Evolutionary conservation across 2,888 invertebrate genomes (phyloP).

Genomic region (Notodonta ziczac): DNA sequence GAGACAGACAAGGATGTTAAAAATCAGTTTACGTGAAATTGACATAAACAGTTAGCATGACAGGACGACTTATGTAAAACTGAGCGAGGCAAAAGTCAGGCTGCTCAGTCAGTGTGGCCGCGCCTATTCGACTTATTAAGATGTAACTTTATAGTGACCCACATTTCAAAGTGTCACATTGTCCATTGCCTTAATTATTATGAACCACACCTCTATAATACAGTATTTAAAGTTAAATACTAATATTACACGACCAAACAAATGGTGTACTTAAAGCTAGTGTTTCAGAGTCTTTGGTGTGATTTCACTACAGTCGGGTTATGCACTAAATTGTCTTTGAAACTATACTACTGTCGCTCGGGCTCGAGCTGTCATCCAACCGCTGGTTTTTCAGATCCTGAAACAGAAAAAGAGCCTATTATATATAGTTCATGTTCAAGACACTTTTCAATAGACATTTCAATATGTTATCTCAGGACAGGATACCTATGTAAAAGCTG

Average conservation of each 20-base stretch:
- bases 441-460: not conserved
- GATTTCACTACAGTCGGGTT: slow-evolving; percentile 75
- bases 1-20: no score
- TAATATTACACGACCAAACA: slow-evolving; percentile 29
- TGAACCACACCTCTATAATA: slow-evolving; percentile 5
- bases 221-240: slow-evolving; percentile 15
- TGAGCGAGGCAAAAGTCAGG: no score
- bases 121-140: no score
- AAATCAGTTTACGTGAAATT: no score
- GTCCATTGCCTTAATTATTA: no score
- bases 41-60: no score
- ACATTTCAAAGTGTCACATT: no score
- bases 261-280: slow-evolving; percentile 30
- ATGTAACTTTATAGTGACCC: no score
- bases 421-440: not conserved
- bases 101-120: no score
- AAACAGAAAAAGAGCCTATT: slow-evolving; percentile 39
- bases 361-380: slow-evolving; percentile 73
- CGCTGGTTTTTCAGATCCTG: slow-evolving; percentile 75
- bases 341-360: slow-evolving; percentile 78
- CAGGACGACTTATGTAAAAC: no score
- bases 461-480: no score
- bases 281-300: slow-evolving; percentile 51
- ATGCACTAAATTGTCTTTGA: slow-evolving; percentile 82
- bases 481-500: no score